A percentile compares a stretch with the other conserved stretches of the same genome.
Conservation (phyloP, 2,888 invertebrate species). For the Agriotes lineatus region DNA sequence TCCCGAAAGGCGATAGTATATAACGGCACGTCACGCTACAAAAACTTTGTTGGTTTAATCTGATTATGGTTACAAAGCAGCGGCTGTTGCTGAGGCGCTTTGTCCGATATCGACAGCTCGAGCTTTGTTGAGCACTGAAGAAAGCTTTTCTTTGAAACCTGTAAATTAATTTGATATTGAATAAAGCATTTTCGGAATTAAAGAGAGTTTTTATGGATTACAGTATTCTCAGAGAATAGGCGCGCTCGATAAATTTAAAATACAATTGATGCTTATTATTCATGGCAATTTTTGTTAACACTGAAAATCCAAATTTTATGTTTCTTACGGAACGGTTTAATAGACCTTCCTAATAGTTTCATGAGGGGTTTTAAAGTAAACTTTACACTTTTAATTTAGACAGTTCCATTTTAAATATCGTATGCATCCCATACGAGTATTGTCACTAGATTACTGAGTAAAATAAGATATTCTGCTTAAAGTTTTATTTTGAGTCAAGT, state of each 20-base stretch:
- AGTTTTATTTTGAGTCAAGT: too few relatives aligned
- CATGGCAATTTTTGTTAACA: not conserved
- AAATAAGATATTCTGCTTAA: too few relatives aligned
- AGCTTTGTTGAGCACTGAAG: conserved; percentile 38
- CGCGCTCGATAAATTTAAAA: conserved; percentile 1
- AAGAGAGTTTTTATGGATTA: conserved; percentile 24
- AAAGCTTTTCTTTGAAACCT: conserved; percentile 40
- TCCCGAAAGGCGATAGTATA: conserved; percentile 21
- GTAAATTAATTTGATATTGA: conserved; percentile 45
- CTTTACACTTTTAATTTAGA: too few relatives aligned
- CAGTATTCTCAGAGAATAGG: not conserved
- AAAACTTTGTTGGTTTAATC: conserved; percentile 51
- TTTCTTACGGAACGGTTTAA: not conserved
- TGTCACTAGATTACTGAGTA: too few relatives aligned
- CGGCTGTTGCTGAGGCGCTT: conserved; percentile 36
- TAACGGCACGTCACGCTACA: conserved; percentile 37
- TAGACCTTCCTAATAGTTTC: too few relatives aligned
- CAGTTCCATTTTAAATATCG: too few relatives aligned
- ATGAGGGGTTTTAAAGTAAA: too few relatives aligned
- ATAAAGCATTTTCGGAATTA: conserved; percentile 38
- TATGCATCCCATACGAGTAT: too few relatives aligned
- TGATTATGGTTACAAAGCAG: conserved; percentile 49
- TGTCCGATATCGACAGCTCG: conserved; percentile 42
- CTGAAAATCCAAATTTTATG: not conserved
- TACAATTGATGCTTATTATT: conserved; percentile 3